phyloP scores from a whole-genome alignment of 1,140 invertebrate genomes.

The Drosophila miranda region DNA sequence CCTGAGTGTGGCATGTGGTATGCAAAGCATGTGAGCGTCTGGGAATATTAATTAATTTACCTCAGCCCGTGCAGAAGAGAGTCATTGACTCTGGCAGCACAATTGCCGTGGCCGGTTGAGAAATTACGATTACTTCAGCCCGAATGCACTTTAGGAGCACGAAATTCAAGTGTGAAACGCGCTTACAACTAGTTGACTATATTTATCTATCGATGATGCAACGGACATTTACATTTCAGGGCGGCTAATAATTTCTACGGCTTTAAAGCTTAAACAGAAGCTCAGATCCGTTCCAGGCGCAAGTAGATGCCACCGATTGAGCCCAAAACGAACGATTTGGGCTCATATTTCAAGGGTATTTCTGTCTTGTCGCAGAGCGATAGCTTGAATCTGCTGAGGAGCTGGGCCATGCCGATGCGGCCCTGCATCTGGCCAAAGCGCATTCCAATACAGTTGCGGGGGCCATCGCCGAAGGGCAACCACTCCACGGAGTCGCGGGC shows the following conservation, averaged over 20 bases:
- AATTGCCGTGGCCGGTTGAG: neutral
- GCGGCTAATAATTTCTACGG: too few relatives aligned
- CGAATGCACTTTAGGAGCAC: constrained; percentile 12
- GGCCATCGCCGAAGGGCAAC: constrained; percentile 87
- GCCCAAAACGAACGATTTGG: constrained; percentile 48
- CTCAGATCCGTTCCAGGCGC: constrained; percentile 23
- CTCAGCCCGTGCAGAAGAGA: constrained; percentile 13
- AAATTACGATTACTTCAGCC: neutral
- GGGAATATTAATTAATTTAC: constrained; percentile 49
- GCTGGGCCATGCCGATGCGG: constrained; percentile 78
- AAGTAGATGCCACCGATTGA: constrained; percentile 51
- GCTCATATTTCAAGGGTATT: constrained; percentile 42
- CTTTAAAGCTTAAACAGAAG: neutral
- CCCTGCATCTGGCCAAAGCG: constrained; percentile 83
- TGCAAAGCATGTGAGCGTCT: constrained; percentile 49
- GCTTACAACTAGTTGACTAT: constrained; percentile 1
- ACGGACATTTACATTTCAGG: neutral
- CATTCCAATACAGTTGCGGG: constrained; percentile 83
- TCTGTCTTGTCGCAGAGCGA: constrained; percentile 63
- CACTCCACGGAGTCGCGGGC: constrained; percentile 83
- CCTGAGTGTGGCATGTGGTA: constrained; percentile 40
- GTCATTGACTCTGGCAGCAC: constrained; percentile 35
- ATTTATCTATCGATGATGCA: constrained; percentile 4
- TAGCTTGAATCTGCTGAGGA: constrained; percentile 79
- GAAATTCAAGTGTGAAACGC: constrained; percentile 1